Percentiles rank a stretch among this genome's conserved stretches.
Conservation (phyloP, 2,797 vertebrate genomes). For the Gobionotothen gibberifrons region DNA sequence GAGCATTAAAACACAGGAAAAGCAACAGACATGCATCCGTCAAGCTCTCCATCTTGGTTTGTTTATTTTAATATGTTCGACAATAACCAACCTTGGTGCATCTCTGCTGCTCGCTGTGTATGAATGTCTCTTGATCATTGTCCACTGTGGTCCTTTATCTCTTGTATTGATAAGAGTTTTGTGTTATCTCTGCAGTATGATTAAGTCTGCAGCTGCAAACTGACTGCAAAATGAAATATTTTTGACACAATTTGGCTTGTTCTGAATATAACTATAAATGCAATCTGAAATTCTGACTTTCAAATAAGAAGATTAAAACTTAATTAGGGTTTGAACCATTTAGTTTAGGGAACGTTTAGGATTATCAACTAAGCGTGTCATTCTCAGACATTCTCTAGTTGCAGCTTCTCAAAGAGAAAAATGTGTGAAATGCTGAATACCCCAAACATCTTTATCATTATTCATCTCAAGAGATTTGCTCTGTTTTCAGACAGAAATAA, state of each 20-base stretch:
- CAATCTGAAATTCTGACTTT: slow-evolving; percentile 10
- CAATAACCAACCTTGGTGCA: slow-evolving; percentile 21
- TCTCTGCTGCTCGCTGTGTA: slow-evolving; percentile 10
- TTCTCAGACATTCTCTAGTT: neutral
- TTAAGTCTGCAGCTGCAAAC: slow-evolving; percentile 9
- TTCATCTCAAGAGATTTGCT: too few species aligned
- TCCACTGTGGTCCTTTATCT: slow-evolving; percentile 22
- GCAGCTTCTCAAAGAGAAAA: neutral
- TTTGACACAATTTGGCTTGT: neutral
- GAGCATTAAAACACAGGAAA: slow-evolving; percentile 23
- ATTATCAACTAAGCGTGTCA: neutral
- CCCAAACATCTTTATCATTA: too few species aligned
- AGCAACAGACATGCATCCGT: slow-evolving; percentile 20
- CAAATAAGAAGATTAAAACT: slow-evolving; percentile 13
- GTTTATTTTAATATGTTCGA: neutral
- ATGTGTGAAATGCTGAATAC: neutral
- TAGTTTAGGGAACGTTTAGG: neutral
- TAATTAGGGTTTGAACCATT: slow-evolving; percentile 14
- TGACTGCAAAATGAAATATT: neutral
- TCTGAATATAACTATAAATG: slow-evolving; percentile 22
- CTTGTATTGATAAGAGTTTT: slow-evolving; percentile 23
- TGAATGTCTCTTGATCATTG: slow-evolving; percentile 31
- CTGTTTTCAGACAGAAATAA: too few species aligned
- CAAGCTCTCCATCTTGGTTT: slow-evolving; percentile 1
- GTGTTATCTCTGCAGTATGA: slow-evolving; percentile 16